phyloP scores from a whole-genome alignment of 2,888 invertebrate species.

The Aquatica leii region DNA sequence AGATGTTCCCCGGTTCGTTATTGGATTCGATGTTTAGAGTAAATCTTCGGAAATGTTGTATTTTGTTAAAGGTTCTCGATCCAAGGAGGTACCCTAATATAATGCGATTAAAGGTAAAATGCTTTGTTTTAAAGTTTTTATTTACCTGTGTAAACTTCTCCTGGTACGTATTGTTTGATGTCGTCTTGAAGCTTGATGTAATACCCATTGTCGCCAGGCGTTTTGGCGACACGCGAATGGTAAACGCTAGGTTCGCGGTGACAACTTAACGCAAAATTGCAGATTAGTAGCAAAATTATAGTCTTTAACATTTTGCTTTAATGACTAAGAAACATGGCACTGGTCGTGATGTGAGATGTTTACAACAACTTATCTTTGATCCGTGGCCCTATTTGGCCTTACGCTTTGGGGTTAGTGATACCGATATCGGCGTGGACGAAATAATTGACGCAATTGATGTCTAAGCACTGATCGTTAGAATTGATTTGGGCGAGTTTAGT shows the following conservation, averaged over 20 bases:
- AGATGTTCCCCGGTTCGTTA: slow-evolving; percentile 60
- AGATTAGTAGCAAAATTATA: slow-evolving; percentile 14
- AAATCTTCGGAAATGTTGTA: slow-evolving; percentile 83
- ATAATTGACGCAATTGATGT: too few species aligned
- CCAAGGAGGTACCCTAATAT: slow-evolving; percentile 59
- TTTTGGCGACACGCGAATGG: slow-evolving; percentile 63
- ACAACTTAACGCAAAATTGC: slow-evolving; percentile 51
- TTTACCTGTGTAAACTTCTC: slow-evolving; percentile 77
- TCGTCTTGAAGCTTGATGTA: slow-evolving; percentile 81
- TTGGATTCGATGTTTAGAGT: slow-evolving; percentile 76
- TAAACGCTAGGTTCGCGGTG: slow-evolving; percentile 61
- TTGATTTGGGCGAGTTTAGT: too few species aligned
- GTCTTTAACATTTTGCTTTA: slow-evolving; percentile 20
- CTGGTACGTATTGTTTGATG: slow-evolving; percentile 83
- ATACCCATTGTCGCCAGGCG: slow-evolving; percentile 88
- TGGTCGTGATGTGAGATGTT: neutral
- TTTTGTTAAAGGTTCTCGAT: slow-evolving; percentile 69
- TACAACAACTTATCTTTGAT: too few species aligned
- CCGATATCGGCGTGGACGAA: too few species aligned
- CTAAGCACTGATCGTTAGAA: too few species aligned
- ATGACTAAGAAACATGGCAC: neutral
- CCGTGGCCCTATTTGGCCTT: too few species aligned
- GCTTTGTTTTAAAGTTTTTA: neutral
- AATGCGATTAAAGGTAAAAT: neutral
- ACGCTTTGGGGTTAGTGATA: too few species aligned